Percentiles rank a stretch among this genome's conserved stretches.
Conservation (phyloP, 1,140 invertebrate species). For the Formica selysi region DNA sequence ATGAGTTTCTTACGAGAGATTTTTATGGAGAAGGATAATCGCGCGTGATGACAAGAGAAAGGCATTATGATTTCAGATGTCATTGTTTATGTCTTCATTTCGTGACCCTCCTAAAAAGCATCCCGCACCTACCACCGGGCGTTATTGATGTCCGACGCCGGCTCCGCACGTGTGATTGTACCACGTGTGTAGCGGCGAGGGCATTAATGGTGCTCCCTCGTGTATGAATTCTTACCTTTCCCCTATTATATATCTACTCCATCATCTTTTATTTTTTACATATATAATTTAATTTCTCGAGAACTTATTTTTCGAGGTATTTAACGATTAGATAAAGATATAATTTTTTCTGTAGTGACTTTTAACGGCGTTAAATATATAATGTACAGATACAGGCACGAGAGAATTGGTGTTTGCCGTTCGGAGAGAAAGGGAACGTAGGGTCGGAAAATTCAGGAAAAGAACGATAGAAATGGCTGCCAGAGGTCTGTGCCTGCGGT, state of each 20-base stretch:
- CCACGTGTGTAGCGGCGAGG: slow-evolving; percentile 29
- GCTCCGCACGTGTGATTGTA: slow-evolving; percentile 44
- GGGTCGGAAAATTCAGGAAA: slow-evolving; percentile 41
- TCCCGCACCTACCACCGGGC: slow-evolving; percentile 17
- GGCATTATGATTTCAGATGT: slow-evolving; percentile 68
- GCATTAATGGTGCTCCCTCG: slow-evolving; percentile 16
- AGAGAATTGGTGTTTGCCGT: background rate
- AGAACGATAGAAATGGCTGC: slow-evolving; percentile 31
- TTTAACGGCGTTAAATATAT: background rate
- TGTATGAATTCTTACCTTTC: background rate
- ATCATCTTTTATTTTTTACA: background rate
- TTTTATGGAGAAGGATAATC: background rate
- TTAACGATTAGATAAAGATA: background rate
- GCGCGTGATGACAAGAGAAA: background rate
- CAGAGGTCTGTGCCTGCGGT: slow-evolving; percentile 31
- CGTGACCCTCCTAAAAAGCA: slow-evolving; percentile 62
- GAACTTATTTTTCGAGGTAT: background rate
- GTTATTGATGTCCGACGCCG: slow-evolving; percentile 43
- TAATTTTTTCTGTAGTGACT: too few relatives aligned
- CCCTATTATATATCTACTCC: background rate
- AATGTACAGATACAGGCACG: background rate
- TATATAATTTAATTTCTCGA: too few relatives aligned
- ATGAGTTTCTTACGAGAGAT: too few relatives aligned
- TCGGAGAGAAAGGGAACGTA: background rate
- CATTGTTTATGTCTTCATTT: slow-evolving; percentile 79